phyloP scores from a whole-genome alignment of 2,797 vertebrate species.

The Poecilia wingei region DNA sequence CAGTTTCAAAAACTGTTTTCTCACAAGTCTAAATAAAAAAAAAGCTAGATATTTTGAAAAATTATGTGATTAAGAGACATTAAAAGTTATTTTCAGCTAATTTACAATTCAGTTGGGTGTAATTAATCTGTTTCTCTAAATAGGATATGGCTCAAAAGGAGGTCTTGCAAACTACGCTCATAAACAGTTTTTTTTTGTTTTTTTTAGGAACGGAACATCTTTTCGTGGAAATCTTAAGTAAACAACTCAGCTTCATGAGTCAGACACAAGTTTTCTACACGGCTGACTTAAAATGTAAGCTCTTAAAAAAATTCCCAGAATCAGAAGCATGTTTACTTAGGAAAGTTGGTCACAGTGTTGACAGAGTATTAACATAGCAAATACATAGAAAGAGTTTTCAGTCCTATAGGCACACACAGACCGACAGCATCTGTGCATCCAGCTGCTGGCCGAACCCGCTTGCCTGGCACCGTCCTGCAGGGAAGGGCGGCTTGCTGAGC shows the following conservation, averaged over 20 bases:
- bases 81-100: neutral
- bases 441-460: neutral
- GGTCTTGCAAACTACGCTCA: neutral
- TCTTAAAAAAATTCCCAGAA: neutral
- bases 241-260: neutral
- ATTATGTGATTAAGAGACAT: neutral
- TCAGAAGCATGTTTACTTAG: neutral
- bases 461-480: neutral
- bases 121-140: neutral
- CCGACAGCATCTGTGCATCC: neutral
- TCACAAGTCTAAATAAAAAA: neutral
- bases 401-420: neutral
- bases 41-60: conserved; percentile 1
- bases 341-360: conserved; percentile 5
- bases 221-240: neutral
- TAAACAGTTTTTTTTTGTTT: neutral
- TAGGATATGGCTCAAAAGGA: neutral
- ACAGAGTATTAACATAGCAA: conserved; percentile 1
- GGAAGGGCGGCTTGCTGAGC: neutral
- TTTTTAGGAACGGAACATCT: neutral
- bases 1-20: neutral
- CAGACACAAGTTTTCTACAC: neutral
- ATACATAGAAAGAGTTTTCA: neutral
- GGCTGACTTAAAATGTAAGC: neutral
- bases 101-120: neutral